Base-by-base conservation (phyloP, 2,888 invertebrate genomes). In the Napeogenes inachia region DNA sequence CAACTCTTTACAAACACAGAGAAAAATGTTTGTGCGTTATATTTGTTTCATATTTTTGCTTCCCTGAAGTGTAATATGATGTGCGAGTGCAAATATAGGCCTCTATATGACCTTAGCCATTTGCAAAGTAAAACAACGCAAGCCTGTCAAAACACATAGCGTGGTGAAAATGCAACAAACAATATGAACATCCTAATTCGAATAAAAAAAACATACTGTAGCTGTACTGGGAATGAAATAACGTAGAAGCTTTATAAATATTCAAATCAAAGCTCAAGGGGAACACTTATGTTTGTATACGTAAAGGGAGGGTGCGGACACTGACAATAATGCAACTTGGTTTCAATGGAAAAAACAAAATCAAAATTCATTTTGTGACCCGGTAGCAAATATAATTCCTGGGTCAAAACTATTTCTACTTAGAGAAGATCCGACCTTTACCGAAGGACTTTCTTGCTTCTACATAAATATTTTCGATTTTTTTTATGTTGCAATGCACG, bases 321-420 rank as follows among this genome's bases (percentile, higher is more conserved):
- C 38, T 38, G 38, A 38, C 1, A 38, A 38, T 38, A 38, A 38
- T 38, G 5, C 38, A 8, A 38, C 38, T 47, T 57, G 59, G 53
- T 64, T 58, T 54, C 55, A 38, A 61, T 57, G 30, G 62, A 54
- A 66, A 67, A 67, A 38, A 3, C 3, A 38, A 38, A 62, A 64
- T 21, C 62, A 61, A 67, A 87, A 88, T 89, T 88, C 85, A 88
- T 87, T 85, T 81, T 79, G 21, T 76, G 76, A 85, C 85, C 82
- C 66, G 63, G 73, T 68, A 67, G 42, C 73, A 77, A 72, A 74
- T 80, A 83, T 85, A 86, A 87, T 85, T 85, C 79, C 77, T 75
- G 68, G 73, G 78, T 82, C 80, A 81, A 87, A 87, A 86, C 88
- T 88, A 88, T 88, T 88, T 82, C 84, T 78, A 85, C 86, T 84